Evolutionary conservation across 2,797 vertebrate species (phyloP).

Genomic region (Dallia pectoralis): DNA sequence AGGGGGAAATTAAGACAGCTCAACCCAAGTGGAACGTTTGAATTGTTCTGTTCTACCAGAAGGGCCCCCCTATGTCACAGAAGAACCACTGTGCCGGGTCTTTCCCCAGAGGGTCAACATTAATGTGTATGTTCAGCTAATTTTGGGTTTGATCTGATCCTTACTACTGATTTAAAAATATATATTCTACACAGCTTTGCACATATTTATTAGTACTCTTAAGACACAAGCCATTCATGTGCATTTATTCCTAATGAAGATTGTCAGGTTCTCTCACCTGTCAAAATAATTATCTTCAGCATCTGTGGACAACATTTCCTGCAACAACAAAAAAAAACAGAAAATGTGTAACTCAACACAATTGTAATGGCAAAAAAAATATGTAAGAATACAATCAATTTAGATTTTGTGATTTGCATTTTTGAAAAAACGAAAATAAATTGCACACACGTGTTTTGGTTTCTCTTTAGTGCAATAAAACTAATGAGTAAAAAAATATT

Average conservation of each 20-base stretch:
- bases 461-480: not conserved
- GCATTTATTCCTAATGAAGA: not conserved
- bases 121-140: constrained; percentile 69
- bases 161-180: constrained; percentile 53
- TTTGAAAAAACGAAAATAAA: not conserved
- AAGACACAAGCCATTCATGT: not conserved
- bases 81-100: constrained; percentile 58
- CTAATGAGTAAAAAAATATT: constrained; percentile 5
- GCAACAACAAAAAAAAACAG: constrained; percentile 17
- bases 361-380: constrained; percentile 10
- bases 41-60: constrained; percentile 64
- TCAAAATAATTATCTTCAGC: constrained; percentile 33
- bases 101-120: constrained; percentile 60
- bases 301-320: constrained; percentile 61
- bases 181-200: constrained; percentile 40
- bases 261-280: constrained; percentile 60
- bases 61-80: constrained; percentile 61
- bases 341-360: constrained; percentile 24
- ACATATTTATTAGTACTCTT: constrained; percentile 28
- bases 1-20: constrained; percentile 65
- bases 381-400: not conserved
- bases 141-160: constrained; percentile 60
- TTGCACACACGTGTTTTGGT: not conserved
- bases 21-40: constrained; percentile 66
- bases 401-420: not conserved